Conservation (phyloP, 2,888 invertebrate species). For the Theristus sp. region DNA sequence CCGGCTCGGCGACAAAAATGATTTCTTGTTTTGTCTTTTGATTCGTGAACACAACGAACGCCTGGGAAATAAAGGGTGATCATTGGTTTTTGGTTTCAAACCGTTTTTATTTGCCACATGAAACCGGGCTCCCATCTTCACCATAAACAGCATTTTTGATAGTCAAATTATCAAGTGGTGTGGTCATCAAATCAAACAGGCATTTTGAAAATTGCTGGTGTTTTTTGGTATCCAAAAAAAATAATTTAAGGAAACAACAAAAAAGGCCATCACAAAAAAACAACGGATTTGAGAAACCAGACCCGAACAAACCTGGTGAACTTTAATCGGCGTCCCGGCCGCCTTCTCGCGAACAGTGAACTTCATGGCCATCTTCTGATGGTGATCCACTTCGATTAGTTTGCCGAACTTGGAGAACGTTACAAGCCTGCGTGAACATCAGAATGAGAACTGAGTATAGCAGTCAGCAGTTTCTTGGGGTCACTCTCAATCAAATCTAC, state of each 20-base stretch:
- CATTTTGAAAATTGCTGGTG: too few species aligned
- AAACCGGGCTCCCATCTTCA: neutral
- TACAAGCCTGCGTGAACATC: slow-evolving; percentile 40
- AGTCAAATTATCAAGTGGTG: too few species aligned
- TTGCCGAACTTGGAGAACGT: slow-evolving; percentile 52
- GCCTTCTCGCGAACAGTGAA: slow-evolving; percentile 55
- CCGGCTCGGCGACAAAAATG: slow-evolving; percentile 72
- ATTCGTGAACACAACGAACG: slow-evolving; percentile 59
- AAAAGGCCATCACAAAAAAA: too few species aligned
- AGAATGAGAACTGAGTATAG: neutral
- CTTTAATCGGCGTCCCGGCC: slow-evolving; percentile 46
- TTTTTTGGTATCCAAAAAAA: too few species aligned
- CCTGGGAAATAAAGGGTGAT: too few species aligned
- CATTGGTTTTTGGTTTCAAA: too few species aligned
- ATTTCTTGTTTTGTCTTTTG: slow-evolving; percentile 53
- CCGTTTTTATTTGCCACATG: neutral
- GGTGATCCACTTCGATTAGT: slow-evolving; percentile 60
- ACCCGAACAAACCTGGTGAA: slow-evolving; percentile 31
- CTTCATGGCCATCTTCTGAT: slow-evolving; percentile 67
- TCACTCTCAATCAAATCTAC: slow-evolving; percentile 7
- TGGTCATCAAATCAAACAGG: too few species aligned
- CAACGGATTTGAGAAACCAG: neutral
- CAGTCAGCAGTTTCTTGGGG: slow-evolving; percentile 1
- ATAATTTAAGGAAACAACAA: too few species aligned
- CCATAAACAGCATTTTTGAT: too few species aligned